Conservation (phyloP, 2,113 vertebrate species). For the Pogonocichla stellata region DNA sequence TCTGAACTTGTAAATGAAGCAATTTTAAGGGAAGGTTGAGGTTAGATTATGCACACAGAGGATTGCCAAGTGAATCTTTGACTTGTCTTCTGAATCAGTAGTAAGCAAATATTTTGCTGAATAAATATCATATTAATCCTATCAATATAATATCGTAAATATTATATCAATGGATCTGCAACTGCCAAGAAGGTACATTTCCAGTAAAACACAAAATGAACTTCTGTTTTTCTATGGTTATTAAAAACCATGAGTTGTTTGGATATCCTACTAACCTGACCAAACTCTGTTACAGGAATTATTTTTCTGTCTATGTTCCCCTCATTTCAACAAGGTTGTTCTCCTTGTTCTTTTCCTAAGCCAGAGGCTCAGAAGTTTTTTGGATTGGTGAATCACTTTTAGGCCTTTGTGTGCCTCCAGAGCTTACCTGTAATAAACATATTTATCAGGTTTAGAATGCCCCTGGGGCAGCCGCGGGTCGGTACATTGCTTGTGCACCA, state of each 20-base stretch:
- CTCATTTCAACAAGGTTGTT: neutral
- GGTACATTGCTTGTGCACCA: no score
- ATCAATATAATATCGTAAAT: no score
- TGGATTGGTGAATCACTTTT: neutral
- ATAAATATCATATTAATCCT: neutral
- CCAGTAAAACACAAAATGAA: neutral
- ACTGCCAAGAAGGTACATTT: neutral
- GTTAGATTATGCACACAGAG: neutral
- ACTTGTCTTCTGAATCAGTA: slow-evolving; percentile 2
- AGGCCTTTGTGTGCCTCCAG: neutral
- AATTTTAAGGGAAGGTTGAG: neutral
- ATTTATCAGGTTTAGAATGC: neutral
- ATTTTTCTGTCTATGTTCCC: neutral
- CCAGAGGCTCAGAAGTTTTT: neutral
- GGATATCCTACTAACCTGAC: neutral
- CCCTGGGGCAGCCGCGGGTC: neutral
- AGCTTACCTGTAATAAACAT: neutral
- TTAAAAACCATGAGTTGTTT: neutral
- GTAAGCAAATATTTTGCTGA: neutral
- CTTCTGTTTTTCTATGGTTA: neutral
- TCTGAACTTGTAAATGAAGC: neutral
- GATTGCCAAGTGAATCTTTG: slow-evolving; percentile 17
- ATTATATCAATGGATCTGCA: neutral
- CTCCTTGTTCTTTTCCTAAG: neutral
- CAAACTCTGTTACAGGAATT: neutral